Percentiles rank a stretch among this genome's conserved stretches.
Conservation (phyloP, 1,140 invertebrate genomes). For the Episyrphus balteatus region DNA sequence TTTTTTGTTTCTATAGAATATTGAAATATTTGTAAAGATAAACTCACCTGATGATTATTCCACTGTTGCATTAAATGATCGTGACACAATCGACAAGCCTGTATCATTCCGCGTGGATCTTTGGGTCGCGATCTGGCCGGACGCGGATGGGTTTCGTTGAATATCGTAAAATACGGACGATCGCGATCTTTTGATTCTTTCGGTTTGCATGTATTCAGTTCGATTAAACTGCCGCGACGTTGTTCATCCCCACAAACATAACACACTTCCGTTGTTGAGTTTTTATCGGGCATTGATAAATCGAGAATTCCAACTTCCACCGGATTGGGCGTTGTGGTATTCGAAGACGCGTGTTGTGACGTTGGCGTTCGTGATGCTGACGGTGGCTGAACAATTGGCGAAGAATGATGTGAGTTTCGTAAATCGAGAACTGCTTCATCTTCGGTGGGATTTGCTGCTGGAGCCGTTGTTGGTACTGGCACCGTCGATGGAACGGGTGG, state of each 20-base stretch:
- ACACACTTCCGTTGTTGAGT: constrained; percentile 77
- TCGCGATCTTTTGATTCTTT: constrained; percentile 38
- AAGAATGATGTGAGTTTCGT: constrained; percentile 13
- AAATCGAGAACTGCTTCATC: constrained; percentile 25
- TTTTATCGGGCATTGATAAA: constrained; percentile 83
- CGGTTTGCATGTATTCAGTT: constrained; percentile 45
- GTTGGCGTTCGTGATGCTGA: background rate
- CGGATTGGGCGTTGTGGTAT: constrained; percentile 4
- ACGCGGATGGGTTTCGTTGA: constrained; percentile 67
- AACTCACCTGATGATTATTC: constrained; percentile 55
- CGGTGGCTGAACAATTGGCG: constrained; percentile 1
- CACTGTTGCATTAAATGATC: constrained; percentile 73
- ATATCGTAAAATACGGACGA: constrained; percentile 70
- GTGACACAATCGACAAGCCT: constrained; percentile 68
- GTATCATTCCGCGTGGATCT: constrained; percentile 66
- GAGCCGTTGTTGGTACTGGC: constrained; percentile 1
- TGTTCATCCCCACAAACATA: constrained; percentile 83
- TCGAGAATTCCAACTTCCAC: constrained; percentile 63
- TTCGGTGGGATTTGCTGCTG: constrained; percentile 16
- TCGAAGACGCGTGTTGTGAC: background rate
- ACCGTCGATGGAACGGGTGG: constrained; percentile 3
- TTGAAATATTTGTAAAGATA: background rate
- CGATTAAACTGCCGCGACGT: constrained; percentile 60
- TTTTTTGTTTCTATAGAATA: background rate
- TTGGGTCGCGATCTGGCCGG: constrained; percentile 72